Evolutionary conservation across 2,113 vertebrate genomes (phyloP), one percentile per base, ranked within the genome.

Genomic region (Aramus guarauna): DNA sequence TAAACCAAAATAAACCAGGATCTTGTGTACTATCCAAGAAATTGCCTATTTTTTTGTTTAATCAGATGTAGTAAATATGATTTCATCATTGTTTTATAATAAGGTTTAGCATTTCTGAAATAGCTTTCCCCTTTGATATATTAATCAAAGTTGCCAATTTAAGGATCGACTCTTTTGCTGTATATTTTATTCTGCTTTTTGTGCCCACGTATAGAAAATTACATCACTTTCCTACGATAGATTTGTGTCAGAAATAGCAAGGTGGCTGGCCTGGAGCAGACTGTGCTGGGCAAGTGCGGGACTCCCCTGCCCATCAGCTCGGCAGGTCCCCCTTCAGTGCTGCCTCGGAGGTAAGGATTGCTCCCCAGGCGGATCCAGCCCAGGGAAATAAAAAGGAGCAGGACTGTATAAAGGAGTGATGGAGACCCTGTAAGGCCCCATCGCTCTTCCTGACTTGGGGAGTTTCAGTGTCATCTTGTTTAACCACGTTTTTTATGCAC

Each of bases 91-190:
- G 34, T 60, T 94, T 52, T 82, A 48, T 62, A 94, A 69, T 94
- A 93, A 96, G 48, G 37, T 90, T 95, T 95, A 94, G 18, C 90
- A 63, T 56, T 85, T 97, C 86, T 97, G 86, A 86, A 81, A 71
- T 83, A 89, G 62, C 48, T 86, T 94, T 91, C 20, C 34, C 71
- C 55, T 92, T 90, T 48, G 45, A 53, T 84, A 67, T 37, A 60
- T 74, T 91, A 56, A 84, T 90, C 73, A 82, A 85, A 78, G 29
- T 22, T 55, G 29, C 55, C 64, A 37, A 37, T 95, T 84, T 37
- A 91, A 47, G 39, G 26, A 74, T 32, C 2, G 0, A 17, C 37
- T 78, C 13, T 45, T 74, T 21, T 7, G 26, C 37, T 74, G 15
- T 19, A 30, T 68, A 41, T 66, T 86, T 93, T 23, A 62, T 71